Base-by-base conservation (phyloP, 2,797 vertebrate genomes). In the Fratercula arctica region DNA sequence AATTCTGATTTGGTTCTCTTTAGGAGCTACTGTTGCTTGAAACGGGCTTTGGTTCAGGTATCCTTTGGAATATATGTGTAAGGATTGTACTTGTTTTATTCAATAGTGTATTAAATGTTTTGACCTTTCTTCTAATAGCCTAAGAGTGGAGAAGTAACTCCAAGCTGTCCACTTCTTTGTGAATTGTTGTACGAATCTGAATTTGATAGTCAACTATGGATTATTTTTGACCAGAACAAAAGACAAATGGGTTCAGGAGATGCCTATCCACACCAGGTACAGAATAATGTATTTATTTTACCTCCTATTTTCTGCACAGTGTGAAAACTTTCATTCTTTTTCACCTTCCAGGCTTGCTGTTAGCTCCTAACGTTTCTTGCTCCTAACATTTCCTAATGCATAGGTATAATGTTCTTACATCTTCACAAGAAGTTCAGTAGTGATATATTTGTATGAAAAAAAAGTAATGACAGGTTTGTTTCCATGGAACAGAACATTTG, bases 171-270 rank as follows among this genome's bases (percentile, higher is more conserved):
- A 1, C 97, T 99, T 90, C 98, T 99, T 75, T 99, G 99, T 98
- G 99, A 99, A 96, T 96, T 99, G 69, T 93, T 99, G 16, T 99
- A 99, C 1, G 99, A 99, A 97, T 99, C 99, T 7, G 99, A 99
- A 98, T 99, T 99, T 97, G 99, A 99, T 98, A 99, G 99, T 97
- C 99, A 99, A 53, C 98, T 99, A 7, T 99, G 99, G 99, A 99
- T 99, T 97, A 98, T 99, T 90, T 99, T 99, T 96, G 99, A 99
- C 95, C 99, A 99, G 98, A 99, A 99, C 98, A 99, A 99, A 98
- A 99, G 99, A 69, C 98, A 99, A 5, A 98, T 99, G 98, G 99
- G 99, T 16, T 99, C 99, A 57, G 99, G 99, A 31, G 99, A 99
- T 45, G 99, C 99, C 37, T 99, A 99, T 96, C 99, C 99, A 59